Base-by-base conservation (phyloP, 2,113 vertebrate genomes). In the Bos indicus region DNA sequence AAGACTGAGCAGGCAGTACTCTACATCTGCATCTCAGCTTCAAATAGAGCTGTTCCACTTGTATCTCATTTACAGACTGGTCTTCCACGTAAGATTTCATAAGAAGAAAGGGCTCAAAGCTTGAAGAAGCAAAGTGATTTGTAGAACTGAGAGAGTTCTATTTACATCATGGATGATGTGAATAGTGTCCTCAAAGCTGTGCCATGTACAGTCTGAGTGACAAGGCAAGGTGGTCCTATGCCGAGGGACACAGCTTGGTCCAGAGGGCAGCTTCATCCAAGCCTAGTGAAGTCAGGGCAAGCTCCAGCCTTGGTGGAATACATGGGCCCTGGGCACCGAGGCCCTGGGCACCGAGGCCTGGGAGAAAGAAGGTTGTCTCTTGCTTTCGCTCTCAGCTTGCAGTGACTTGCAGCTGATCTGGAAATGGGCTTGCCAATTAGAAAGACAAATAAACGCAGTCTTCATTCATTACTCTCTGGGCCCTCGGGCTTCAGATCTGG, bases 361-460 rank as follows among this genome's bases (percentile, higher is more conserved):
- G 36, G 85, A 67, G 95, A 96, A 97, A 86, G 92, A 96, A 89
- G 60, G 74, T 4, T 97, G 81, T 91, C 92, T 98, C 84, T 64
- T 74, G 85, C 59, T 40, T 54, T 84, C 48, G 46, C n/a, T 88
- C 93, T 98, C 0, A 0, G 96, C 98, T 88, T 97, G 97, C 97
- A 96, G 95, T 67, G 91, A 98, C 98, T 97, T 0, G 96, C 94
- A 96, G 97, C 97, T 97, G 97, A 99, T 97, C 97, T 98, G 98
- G 96, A 97, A 98, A 98, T 96, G 93, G 96, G 89, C 64, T 77
- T 97, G 97, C 88, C 98, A 97, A 95, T 97, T 96, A 97, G 96
- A 98, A 98, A 98, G 88, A 91, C 95, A 98, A 98, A 98, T 97
- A 98, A 98, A 98, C 77, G 87, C 95, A 97, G 90, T 2, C 94